Evolutionary conservation across 1,140 invertebrate species (phyloP), one percentile per base, ranked within the genome.

Genomic region (Ceratina calcarata): DNA sequence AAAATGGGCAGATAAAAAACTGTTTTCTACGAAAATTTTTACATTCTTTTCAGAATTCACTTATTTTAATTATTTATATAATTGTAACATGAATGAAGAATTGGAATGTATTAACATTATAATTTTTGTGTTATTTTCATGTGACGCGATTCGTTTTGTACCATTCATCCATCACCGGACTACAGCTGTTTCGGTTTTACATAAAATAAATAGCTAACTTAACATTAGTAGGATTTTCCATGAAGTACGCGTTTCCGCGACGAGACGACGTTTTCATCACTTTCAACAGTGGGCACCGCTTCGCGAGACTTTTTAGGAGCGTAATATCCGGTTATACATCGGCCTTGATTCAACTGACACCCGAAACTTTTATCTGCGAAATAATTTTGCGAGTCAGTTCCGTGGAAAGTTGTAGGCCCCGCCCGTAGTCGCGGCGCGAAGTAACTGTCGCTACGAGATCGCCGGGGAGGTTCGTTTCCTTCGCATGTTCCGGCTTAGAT

Each of bases 311-410:
- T 69, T 82, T 80, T 57, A 83, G 71, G 78, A 66, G 73, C 66
- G 81, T 83, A 83, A 86, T 86, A 86, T 86, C 81, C 81, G 85
- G 85, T 83, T 80, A 75, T 81, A 83, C 74, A 81, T 86, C 82
- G 84, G 62, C 74, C 73, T 58, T 75, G 84, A 83, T 83, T 83
- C 70, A 83, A 85, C 57, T 68, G 83, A 75, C 81, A 78, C 70
- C 74, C 62, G 69, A 60, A 86, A 86, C 78, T 86, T 86, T 86
- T 86, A 86, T 86, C 84, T 81, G 81, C 65, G 78, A 86, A 86
- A 86, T 86, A 86, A 86, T 86, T 86, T 86, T 58, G 74, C 69
- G 62, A 51, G 70, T 53, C 80, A 86, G 77, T 86, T 86, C 53
- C 57, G 58, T 61, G 65, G 60, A 66, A 86, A 86, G 85, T 86